phyloP scores from a whole-genome alignment of 2,113 vertebrate species.

The Hemicordylus capensis region DNA sequence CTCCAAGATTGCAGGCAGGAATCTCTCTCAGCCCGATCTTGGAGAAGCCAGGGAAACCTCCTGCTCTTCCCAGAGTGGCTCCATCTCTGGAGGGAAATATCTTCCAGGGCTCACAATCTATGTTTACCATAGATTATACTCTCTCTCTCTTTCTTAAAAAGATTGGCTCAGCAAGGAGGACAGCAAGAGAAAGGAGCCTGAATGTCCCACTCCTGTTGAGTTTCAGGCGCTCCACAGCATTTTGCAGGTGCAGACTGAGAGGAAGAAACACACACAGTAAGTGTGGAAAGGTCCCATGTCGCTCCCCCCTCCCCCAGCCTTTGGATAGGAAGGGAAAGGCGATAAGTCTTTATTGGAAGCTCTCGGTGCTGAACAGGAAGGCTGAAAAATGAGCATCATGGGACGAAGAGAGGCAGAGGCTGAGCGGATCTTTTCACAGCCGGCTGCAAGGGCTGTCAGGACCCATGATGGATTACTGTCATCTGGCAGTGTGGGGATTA shows the following conservation, averaged over 20 bases:
- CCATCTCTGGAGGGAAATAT: no score
- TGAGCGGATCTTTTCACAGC: constrained; percentile 58
- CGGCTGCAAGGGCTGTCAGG: constrained; percentile 73
- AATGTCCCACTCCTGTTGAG: rapidly evolving
- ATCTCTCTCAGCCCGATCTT: no score
- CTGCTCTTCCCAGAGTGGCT: no score
- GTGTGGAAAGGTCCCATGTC: not conserved
- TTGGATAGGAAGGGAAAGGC: constrained; percentile 39
- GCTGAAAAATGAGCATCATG: constrained; percentile 69
- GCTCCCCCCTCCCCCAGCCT: constrained; percentile 43
- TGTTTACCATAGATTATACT: no score
- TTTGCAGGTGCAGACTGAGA: rapidly evolving
- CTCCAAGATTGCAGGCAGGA: no score
- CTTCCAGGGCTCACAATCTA: no score
- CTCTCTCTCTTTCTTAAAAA: no score
- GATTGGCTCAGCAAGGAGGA: not conserved
- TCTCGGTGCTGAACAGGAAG: constrained; percentile 65
- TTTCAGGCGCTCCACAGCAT: not conserved
- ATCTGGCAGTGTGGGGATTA: constrained; percentile 83
- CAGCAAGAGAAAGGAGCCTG: rapidly evolving
- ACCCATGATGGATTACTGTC: constrained; percentile 84
- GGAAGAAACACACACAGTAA: not conserved
- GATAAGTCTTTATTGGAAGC: constrained; percentile 71
- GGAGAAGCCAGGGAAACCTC: no score
- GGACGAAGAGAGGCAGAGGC: constrained; percentile 53